Evolutionary conservation across 2,888 invertebrate genomes (phyloP).

Genomic region (Hydrotaea cyrtoneurina): DNA sequence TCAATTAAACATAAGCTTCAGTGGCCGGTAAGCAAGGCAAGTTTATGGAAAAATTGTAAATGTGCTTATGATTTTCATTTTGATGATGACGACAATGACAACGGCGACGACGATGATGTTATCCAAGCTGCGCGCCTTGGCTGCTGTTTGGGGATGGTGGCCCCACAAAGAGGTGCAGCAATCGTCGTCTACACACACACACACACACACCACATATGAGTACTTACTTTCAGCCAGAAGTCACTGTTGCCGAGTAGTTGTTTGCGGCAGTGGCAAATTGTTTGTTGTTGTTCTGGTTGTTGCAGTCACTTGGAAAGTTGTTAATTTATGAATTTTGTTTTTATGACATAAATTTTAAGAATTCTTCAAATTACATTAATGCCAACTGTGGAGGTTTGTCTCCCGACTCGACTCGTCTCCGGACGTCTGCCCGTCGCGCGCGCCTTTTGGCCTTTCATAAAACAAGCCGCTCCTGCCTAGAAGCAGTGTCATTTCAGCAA

Average conservation of each 20-base stretch:
- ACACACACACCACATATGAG: background rate
- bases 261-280: slow-evolving; percentile 8
- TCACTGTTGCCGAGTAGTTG: background rate
- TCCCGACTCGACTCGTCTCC: slow-evolving; percentile 40
- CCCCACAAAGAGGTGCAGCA: slow-evolving; percentile 48
- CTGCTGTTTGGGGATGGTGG: slow-evolving; percentile 18
- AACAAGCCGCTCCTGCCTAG: slow-evolving; percentile 28
- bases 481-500: slow-evolving; percentile 38
- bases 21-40: background rate
- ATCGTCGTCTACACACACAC: slow-evolving; percentile 23
- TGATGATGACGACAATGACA: slow-evolving; percentile 33
- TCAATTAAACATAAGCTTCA: slow-evolving; percentile 62
- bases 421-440: background rate
- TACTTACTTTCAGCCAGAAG: background rate
- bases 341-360: slow-evolving; percentile 62
- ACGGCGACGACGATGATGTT: slow-evolving; percentile 42
- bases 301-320: slow-evolving; percentile 60
- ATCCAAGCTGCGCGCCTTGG: background rate
- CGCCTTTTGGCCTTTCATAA: background rate
- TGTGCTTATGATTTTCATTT: slow-evolving; percentile 49
- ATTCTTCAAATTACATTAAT: slow-evolving; percentile 61
- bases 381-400: slow-evolving; percentile 46
- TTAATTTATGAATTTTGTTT: slow-evolving; percentile 68
- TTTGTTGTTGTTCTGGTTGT: slow-evolving; percentile 6
- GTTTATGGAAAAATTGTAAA: slow-evolving; percentile 44